phyloP scores from a whole-genome alignment of 1,140 invertebrate species.

The Macrotrachela quadricornifera region DNA sequence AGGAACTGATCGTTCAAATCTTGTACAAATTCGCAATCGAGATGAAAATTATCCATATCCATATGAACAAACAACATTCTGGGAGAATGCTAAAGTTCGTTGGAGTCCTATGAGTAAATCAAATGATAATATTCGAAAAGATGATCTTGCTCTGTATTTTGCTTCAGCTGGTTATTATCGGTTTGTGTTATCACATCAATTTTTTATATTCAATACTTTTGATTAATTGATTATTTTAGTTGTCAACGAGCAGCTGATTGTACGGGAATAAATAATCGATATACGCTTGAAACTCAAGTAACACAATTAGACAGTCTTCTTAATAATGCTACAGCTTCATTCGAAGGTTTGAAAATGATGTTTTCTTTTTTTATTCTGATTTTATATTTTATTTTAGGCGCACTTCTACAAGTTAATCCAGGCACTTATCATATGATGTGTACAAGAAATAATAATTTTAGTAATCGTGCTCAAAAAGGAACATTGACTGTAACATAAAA shows the following conservation, averaged over 20 bases:
- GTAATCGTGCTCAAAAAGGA: slow-evolving; percentile 7
- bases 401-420: no score
- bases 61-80: slow-evolving; percentile 21
- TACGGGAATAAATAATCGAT: no score
- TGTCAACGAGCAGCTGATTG: background rate
- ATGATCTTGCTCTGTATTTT: slow-evolving; percentile 20
- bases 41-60: slow-evolving; percentile 24
- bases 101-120: background rate
- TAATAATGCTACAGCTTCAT: slow-evolving; percentile 1
- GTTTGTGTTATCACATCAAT: slow-evolving; percentile 13
- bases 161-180: slow-evolving; percentile 27
- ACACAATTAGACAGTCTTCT: background rate
- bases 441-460: slow-evolving; percentile 9
- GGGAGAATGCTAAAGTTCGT: slow-evolving; percentile 10
- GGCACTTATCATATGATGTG: background rate
- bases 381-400: background rate
- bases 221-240: background rate
- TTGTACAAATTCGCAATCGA: slow-evolving; percentile 18
- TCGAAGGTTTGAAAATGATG: background rate
- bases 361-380: background rate
- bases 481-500: background rate
- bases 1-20: slow-evolving; percentile 27
- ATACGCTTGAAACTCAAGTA: no score
- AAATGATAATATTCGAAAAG: slow-evolving; percentile 17
- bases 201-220: background rate